These are phyloP conservation scores for Chelonia mydas DNA, from an alignment of 2,797 vertebrate genomes.

Conservation along the genomic window DNA sequence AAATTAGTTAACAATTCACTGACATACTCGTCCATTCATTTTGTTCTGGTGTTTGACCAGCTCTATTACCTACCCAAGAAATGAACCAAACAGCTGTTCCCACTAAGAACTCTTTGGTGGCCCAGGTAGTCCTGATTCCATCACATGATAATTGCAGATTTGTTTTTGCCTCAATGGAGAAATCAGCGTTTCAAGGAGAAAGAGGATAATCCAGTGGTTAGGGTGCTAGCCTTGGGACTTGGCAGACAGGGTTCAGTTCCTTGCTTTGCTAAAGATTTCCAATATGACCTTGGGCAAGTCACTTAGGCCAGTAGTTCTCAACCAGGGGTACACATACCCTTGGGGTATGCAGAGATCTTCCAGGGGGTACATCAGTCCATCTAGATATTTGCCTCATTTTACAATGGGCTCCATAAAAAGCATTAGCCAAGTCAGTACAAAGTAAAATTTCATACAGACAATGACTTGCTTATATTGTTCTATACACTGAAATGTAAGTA, in stretches of 20 bases:
- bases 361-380: too few species aligned
- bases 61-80: neutral
- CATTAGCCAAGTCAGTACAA: too few species aligned
- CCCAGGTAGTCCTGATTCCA: neutral
- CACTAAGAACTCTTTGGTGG: neutral
- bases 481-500: too few species aligned
- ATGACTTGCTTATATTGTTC: too few species aligned
- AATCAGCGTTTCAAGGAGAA: neutral
- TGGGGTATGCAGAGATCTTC: too few species aligned
- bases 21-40: neutral
- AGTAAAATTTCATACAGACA: too few species aligned
- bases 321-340: too few species aligned
- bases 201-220: neutral
- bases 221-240: neutral
- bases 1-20: neutral
- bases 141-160: neutral
- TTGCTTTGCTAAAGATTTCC: neutral
- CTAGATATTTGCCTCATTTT: too few species aligned
- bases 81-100: neutral
- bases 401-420: too few species aligned
- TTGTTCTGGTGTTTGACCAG: neutral
- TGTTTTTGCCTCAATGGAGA: neutral
- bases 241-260: neutral
- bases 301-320: too few species aligned
- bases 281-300: neutral